Evolutionary conservation across 2,888 invertebrate genomes (phyloP).

Genomic region (Euproctis similis): DNA sequence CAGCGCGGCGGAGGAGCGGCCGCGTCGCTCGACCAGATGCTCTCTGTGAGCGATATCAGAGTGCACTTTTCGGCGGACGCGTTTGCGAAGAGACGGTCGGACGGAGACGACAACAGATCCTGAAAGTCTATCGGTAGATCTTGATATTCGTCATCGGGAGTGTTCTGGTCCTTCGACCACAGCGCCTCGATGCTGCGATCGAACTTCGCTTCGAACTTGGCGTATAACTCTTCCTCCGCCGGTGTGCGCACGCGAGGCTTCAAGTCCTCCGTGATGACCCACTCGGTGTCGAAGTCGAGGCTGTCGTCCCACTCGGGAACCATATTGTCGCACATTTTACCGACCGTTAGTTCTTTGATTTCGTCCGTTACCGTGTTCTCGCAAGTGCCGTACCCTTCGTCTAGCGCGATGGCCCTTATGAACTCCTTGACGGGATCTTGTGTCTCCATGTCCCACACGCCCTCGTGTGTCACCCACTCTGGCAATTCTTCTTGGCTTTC

Average conservation of each 20-base stretch:
- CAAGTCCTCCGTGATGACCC: constrained; percentile 50
- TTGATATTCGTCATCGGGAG: constrained; percentile 74
- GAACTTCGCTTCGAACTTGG: constrained; percentile 80
- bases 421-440: constrained; percentile 69
- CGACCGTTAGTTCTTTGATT: constrained; percentile 35
- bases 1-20: constrained; percentile 29
- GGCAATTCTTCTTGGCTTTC: constrained; percentile 65
- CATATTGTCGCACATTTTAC: constrained; percentile 38
- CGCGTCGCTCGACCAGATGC: constrained; percentile 48
- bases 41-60: constrained; percentile 45
- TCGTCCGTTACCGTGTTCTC: constrained; percentile 67
- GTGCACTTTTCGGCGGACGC: constrained; percentile 52
- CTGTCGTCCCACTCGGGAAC: constrained; percentile 59
- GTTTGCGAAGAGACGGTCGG: constrained; percentile 64
- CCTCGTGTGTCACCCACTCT: constrained; percentile 74
- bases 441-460: constrained; percentile 68
- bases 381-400: constrained; percentile 71
- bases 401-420: constrained; percentile 60
- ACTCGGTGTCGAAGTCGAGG: constrained; percentile 45
- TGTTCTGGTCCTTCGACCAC: constrained; percentile 75
- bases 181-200: constrained; percentile 81
- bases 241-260: constrained; percentile 45
- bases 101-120: constrained; percentile 75
- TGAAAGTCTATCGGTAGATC: constrained; percentile 78
- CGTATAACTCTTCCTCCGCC: constrained; percentile 71